phyloP scores from a whole-genome alignment of 2,113 vertebrate species.

The Rattus rattus region DNA sequence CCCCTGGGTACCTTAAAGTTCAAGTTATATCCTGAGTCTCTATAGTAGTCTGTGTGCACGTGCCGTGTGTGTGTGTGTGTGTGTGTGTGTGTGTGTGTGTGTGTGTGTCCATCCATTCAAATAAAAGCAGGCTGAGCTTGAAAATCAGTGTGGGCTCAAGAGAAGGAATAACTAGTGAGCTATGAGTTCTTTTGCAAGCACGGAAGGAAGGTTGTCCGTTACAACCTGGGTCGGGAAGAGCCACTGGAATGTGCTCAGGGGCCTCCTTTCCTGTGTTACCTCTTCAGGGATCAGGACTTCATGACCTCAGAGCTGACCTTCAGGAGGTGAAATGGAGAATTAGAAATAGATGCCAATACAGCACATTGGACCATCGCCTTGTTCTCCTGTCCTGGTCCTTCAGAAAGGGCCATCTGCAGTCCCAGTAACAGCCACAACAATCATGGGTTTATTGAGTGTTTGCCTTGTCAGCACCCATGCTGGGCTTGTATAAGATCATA shows the following conservation, averaged over 20 bases:
- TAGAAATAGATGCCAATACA: not conserved
- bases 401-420: too few species aligned
- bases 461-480: not conserved
- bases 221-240: not conserved
- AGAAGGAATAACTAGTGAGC: not conserved
- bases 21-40: not conserved
- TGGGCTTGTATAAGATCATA: not conserved
- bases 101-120: not conserved
- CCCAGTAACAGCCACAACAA: not conserved
- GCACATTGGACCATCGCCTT: too few species aligned
- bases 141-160: not conserved
- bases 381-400: not conserved
- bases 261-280: not conserved
- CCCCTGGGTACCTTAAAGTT: fast-evolving
- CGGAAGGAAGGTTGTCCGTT: not conserved
- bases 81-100: not conserved
- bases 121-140: not conserved
- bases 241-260: not conserved
- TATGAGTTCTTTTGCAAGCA: not conserved
- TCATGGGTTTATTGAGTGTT: not conserved
- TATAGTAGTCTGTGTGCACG: not conserved
- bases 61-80: not conserved
- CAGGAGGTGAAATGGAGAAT: not conserved
- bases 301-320: not conserved
- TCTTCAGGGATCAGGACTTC: not conserved